A percentile compares a stretch with the other conserved stretches of the same genome.
Conservation (phyloP, 1,140 invertebrate species). For the Chironomus striatipennis region DNA sequence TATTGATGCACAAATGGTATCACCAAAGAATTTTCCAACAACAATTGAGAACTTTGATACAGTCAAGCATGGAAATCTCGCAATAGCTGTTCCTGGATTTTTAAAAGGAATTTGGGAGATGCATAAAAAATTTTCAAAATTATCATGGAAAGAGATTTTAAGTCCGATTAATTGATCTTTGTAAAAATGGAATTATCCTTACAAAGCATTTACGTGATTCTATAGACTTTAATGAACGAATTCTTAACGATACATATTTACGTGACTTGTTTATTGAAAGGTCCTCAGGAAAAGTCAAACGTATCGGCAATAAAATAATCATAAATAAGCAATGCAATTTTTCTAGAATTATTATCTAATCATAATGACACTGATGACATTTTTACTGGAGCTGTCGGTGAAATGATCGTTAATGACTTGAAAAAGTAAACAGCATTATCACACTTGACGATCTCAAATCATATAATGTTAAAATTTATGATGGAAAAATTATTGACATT, state of each 20-base stretch:
- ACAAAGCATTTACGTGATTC: conserved; percentile 53
- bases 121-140: conserved; percentile 67
- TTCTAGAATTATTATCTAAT: background rate
- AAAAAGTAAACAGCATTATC: background rate
- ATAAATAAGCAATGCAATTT: background rate
- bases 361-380: background rate
- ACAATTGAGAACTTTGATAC: conserved; percentile 42
- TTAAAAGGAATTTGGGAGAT: conserved; percentile 79
- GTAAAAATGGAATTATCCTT: conserved; percentile 63
- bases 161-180: conserved; percentile 66
- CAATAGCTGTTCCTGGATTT: conserved; percentile 86
- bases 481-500: background rate
- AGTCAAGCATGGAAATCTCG: conserved; percentile 49
- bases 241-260: conserved; percentile 48
- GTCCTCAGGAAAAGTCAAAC: conserved; percentile 31
- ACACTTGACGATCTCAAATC: background rate
- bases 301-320: background rate
- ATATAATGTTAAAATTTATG: background rate
- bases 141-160: conserved; percentile 76
- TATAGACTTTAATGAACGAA: background rate
- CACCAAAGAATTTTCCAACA: conserved; percentile 57
- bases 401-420: background rate
- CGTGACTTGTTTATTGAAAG: conserved; percentile 19
- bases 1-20: conserved; percentile 63
- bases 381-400: background rate